phyloP scores from a whole-genome alignment of 2,113 vertebrate genomes.

The Nyctibius bracteatus region DNA sequence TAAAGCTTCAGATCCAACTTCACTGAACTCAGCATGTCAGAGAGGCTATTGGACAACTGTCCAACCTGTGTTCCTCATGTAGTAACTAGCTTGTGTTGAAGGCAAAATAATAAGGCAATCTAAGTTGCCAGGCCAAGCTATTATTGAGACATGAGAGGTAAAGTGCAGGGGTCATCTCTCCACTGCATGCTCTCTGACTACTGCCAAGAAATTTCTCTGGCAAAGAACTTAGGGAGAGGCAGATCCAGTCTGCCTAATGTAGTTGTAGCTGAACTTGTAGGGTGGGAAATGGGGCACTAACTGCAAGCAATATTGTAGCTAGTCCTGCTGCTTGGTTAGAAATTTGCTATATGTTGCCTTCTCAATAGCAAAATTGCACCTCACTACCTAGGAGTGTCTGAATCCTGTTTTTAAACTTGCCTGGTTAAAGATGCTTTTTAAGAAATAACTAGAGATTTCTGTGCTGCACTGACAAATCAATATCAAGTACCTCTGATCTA shows the following conservation, averaged over 20 bases:
- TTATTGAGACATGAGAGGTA: background rate
- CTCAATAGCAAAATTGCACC: background rate
- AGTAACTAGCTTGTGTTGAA: background rate
- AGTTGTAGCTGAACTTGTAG: too few relatives aligned
- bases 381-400: background rate
- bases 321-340: background rate
- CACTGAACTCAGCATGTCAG: background rate
- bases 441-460: background rate
- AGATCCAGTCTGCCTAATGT: background rate
- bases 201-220: background rate
- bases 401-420: background rate
- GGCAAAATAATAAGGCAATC: background rate
- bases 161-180: background rate
- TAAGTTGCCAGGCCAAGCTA: background rate
- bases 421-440: background rate
- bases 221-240: background rate
- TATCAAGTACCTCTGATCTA: background rate
- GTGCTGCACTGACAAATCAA: too few relatives aligned
- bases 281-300: background rate
- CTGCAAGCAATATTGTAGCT: background rate
- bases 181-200: background rate
- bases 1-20: background rate
- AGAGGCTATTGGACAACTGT: too few relatives aligned
- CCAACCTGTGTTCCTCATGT: background rate
- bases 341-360: fast-evolving